Evolutionary conservation across 2,113 vertebrate genomes (phyloP).

Genomic region (Notarius lentiginosus): DNA sequence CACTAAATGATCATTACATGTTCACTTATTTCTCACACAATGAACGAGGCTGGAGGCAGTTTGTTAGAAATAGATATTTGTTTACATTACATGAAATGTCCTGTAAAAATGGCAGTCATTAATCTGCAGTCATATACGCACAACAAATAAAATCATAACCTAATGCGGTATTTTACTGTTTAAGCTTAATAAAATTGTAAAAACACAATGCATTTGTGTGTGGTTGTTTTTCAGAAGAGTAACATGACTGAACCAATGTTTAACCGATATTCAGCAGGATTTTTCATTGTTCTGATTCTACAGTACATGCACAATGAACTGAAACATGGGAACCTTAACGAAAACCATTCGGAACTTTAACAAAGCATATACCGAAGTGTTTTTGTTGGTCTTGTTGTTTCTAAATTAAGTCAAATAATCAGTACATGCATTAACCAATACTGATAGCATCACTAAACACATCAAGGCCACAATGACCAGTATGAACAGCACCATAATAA

Average conservation of each 20-base stretch:
- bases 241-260: background rate
- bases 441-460: background rate
- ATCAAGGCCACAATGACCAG: background rate
- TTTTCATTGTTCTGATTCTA: background rate
- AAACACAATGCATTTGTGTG: background rate
- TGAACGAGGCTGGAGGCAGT: background rate
- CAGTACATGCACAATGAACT: background rate
- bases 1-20: background rate
- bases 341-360: too few species aligned
- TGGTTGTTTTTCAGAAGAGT: background rate
- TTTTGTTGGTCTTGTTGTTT: too few species aligned
- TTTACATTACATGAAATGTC: slow-evolving; percentile 11
- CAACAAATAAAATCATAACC: background rate
- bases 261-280: background rate
- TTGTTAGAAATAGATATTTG: background rate
- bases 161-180: slow-evolving; percentile 14
- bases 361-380: background rate
- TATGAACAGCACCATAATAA: background rate
- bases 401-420: background rate
- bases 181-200: slow-evolving; percentile 24
- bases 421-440: background rate
- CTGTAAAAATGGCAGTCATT: background rate
- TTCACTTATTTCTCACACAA: background rate
- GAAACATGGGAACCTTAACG: too few species aligned
- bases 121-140: slow-evolving; percentile 3